A percentile compares a stretch with the other conserved stretches of the same genome.
Conservation (phyloP, 1,140 invertebrate genomes). For the Drosophila tani region DNA sequence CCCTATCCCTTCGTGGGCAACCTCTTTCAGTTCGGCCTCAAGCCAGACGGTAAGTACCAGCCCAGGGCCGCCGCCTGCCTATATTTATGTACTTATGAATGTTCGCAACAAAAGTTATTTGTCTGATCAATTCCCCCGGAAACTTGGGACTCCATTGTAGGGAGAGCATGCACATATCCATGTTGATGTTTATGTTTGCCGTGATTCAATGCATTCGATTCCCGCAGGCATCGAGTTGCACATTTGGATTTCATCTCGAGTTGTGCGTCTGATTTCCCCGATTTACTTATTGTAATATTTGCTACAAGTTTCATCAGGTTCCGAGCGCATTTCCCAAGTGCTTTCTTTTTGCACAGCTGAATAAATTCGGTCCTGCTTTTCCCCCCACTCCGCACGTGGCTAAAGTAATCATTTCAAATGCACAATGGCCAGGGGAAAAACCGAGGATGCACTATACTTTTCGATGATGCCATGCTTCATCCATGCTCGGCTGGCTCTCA, state of each 20-base stretch:
- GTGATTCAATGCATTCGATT: constrained; percentile 29
- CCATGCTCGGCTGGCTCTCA: constrained; percentile 32
- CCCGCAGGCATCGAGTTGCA: constrained; percentile 13
- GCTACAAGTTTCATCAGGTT: constrained; percentile 50
- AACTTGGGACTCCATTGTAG: constrained; percentile 6
- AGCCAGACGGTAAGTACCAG: constrained; percentile 71
- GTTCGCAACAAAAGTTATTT: constrained; percentile 1
- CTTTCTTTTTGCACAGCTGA: constrained; percentile 52
- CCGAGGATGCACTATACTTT: constrained; percentile 43
- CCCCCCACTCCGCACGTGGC: constrained; percentile 9
- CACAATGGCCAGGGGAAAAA: constrained; percentile 56
- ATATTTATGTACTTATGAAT: constrained; percentile 72
- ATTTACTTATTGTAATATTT: constrained; percentile 40
- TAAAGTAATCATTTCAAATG: constrained; percentile 74
- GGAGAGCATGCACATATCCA: constrained; percentile 1
- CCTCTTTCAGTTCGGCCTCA: constrained; percentile 79
- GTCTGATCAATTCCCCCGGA: background rate
- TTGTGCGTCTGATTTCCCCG: constrained; percentile 15
- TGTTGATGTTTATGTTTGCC: constrained; percentile 3
- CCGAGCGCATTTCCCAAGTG: constrained; percentile 42
- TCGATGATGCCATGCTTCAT: constrained; percentile 26
- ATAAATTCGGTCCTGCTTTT: constrained; percentile 60
- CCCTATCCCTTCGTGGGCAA: constrained; percentile 81
- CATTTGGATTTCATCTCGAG: constrained; percentile 33
- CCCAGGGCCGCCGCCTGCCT: constrained; percentile 15